A percentile compares a stretch with the other conserved stretches of the same genome.
Conservation (phyloP, 2,888 invertebrate genomes). For the Tetragonula carbonaria region DNA sequence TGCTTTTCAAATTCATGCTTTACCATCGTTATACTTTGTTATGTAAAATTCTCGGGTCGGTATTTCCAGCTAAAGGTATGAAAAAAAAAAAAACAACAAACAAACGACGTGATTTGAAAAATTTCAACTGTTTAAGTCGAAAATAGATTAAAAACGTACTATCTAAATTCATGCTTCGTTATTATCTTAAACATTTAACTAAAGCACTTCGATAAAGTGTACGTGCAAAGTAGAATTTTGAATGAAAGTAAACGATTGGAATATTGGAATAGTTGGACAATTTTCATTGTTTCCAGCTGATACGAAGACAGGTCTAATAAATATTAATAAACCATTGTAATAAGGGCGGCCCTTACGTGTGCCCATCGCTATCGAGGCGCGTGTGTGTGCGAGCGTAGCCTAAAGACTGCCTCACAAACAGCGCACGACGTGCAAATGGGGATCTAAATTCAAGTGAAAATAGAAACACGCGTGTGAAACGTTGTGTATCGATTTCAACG, state of each 20-base stretch:
- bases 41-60: neutral
- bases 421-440: slow-evolving; percentile 30
- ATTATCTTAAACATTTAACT: no score
- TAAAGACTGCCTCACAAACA: slow-evolving; percentile 66
- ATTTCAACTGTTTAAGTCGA: neutral
- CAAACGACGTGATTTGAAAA: neutral
- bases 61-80: neutral
- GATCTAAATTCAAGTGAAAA: slow-evolving; percentile 54
- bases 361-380: slow-evolving; percentile 34
- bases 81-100: neutral
- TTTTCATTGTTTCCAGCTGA: no score
- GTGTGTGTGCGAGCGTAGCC: slow-evolving; percentile 60
- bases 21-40: neutral
- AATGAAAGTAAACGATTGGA: neutral
- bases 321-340: neutral
- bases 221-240: neutral
- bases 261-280: neutral
- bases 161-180: neutral
- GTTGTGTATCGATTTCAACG: slow-evolving; percentile 47
- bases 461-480: slow-evolving; percentile 45
- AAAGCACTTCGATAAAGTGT: neutral
- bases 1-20: neutral
- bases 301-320: neutral
- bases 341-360: neutral
- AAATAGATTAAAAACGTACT: neutral